Evolutionary conservation across 1,140 invertebrate species (phyloP).

Genomic region (Drosophila azteca): DNA sequence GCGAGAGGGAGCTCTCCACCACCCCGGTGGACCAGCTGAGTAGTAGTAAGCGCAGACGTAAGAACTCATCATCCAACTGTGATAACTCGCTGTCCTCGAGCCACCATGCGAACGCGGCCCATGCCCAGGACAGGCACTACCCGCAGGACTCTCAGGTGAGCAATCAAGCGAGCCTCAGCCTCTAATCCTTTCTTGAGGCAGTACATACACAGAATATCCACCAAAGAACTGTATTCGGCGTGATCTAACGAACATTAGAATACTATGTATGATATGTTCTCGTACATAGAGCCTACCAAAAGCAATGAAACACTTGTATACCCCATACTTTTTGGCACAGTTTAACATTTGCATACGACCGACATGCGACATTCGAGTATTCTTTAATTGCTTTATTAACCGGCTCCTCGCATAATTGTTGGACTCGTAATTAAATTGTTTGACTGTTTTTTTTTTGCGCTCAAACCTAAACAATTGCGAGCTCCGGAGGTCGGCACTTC

Average conservation of each 20-base stretch:
- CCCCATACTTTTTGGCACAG: too few relatives aligned
- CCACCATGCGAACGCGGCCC: constrained; percentile 84
- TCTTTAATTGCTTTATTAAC: constrained; percentile 46
- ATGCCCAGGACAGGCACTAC: constrained; percentile 85
- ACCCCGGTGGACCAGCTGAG: constrained; percentile 83
- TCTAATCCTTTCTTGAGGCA: too few relatives aligned
- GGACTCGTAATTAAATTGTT: constrained; percentile 40
- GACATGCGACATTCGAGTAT: neutral
- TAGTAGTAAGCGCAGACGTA: constrained; percentile 88
- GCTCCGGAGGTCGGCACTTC: constrained; percentile 20
- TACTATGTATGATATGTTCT: too few relatives aligned
- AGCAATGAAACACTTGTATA: too few relatives aligned
- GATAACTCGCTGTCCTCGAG: constrained; percentile 88
- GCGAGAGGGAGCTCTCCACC: constrained; percentile 79
- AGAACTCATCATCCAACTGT: constrained; percentile 88
- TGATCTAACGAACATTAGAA: too few relatives aligned
- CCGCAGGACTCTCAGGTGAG: constrained; percentile 87
- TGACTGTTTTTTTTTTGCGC: constrained; percentile 2
- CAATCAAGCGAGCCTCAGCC: neutral
- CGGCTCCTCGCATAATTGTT: constrained; percentile 6
- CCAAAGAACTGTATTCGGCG: too few relatives aligned
- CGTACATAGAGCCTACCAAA: too few relatives aligned
- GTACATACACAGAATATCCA: too few relatives aligned
- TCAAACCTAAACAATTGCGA: constrained; percentile 29
- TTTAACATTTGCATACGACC: too few relatives aligned